Evolutionary conservation across 2,888 invertebrate genomes (phyloP).

Genomic region (Stomorhina lunata): DNA sequence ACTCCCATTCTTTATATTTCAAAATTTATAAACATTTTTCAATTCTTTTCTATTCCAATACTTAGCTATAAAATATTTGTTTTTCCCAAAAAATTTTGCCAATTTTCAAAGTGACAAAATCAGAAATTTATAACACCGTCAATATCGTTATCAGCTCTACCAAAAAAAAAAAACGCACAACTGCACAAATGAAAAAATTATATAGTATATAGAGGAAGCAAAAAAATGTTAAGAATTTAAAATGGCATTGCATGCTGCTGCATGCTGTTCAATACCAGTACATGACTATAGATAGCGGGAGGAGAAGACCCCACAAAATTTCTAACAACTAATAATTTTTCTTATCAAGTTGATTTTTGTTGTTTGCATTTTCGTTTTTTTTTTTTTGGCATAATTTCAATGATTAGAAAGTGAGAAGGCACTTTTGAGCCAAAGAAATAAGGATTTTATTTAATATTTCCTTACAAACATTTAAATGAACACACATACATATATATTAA

Average conservation of each 20-base stretch:
- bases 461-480: too few species aligned
- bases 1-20: not conserved
- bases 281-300: not conserved
- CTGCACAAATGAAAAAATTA: slow-evolving; percentile 19
- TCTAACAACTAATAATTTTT: slow-evolving; percentile 46
- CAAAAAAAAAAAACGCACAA: slow-evolving; percentile 27
- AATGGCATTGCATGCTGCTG: slow-evolving; percentile 6
- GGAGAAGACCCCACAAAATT: not conserved
- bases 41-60: not conserved
- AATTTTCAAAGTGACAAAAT: slow-evolving; percentile 78
- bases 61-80: slow-evolving; percentile 22
- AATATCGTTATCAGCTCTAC: slow-evolving; percentile 43
- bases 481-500: not conserved
- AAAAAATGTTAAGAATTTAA: not conserved
- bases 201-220: not conserved
- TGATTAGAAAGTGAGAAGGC: slow-evolving; percentile 51
- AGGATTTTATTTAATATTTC: not conserved
- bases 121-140: slow-evolving; percentile 76
- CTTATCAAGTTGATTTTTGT: slow-evolving; percentile 6
- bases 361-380: not conserved
- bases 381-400: slow-evolving; percentile 64
- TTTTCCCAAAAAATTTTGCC: slow-evolving; percentile 68
- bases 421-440: slow-evolving; percentile 45
- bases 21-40: not conserved
- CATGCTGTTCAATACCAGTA: too few species aligned